phyloP scores from a whole-genome alignment of 2,113 vertebrate species.

The Bubo bubo region DNA sequence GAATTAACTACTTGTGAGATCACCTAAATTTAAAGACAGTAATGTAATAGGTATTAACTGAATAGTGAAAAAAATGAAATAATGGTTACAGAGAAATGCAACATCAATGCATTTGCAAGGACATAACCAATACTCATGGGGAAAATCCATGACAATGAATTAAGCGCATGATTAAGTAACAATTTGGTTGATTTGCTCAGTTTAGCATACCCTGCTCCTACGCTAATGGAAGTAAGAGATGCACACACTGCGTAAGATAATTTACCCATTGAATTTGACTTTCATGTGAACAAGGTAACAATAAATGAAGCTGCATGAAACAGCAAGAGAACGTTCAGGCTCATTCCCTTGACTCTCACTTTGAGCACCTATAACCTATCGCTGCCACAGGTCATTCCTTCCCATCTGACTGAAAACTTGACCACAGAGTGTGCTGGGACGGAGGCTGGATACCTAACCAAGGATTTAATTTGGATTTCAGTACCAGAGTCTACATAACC shows the following conservation, averaged over 20 bases:
- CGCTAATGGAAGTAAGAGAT: neutral
- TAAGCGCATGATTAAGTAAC: neutral
- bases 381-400: neutral
- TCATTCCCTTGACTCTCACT: neutral
- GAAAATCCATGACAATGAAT: conserved; percentile 15
- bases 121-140: neutral
- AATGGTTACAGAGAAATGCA: neutral
- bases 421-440: neutral
- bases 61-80: neutral
- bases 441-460: neutral
- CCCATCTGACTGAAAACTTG: neutral
- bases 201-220: neutral
- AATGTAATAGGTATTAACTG: neutral
- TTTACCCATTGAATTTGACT: neutral
- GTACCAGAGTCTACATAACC: neutral
- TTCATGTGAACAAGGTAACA: neutral
- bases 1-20: neutral
- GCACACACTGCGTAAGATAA: neutral
- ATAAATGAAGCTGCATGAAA: neutral
- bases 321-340: neutral
- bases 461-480: neutral
- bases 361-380: neutral
- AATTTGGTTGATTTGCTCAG: conserved; percentile 35
- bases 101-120: neutral
- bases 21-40: neutral